Conservation (phyloP, 2,888 invertebrate genomes). For the Diaperis boleti region DNA sequence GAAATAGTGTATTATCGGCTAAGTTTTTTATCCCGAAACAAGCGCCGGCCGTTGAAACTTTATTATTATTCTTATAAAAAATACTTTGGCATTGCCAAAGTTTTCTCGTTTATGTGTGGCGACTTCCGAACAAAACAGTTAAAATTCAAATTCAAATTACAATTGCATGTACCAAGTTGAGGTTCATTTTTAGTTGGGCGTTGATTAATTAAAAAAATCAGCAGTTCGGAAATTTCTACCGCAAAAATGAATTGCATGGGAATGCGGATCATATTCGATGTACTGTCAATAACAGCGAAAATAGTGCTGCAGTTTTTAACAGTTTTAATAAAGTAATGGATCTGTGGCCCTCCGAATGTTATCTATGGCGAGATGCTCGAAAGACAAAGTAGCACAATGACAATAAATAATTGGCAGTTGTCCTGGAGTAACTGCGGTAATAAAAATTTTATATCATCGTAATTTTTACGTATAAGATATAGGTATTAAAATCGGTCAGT, state of each 20-base stretch:
- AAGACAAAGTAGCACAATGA: conserved; percentile 7
- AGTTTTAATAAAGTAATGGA: conserved; percentile 17
- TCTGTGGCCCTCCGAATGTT: background rate
- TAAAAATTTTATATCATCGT: conserved; percentile 10
- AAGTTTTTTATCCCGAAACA: conserved; percentile 16
- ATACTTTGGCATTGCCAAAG: too few species aligned
- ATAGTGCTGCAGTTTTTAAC: background rate
- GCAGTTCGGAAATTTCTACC: too few species aligned
- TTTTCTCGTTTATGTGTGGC: too few species aligned
- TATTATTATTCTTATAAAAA: conserved; percentile 12
- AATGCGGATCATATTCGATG: too few species aligned
- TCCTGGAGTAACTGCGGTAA: background rate
- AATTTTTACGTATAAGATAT: background rate
- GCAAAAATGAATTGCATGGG: too few species aligned
- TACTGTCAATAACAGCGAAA: conserved; percentile 1
- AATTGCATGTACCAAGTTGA: too few species aligned
- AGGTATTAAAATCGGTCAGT: background rate
- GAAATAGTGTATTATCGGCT: conserved; percentile 33
- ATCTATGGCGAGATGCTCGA: background rate
- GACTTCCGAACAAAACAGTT: too few species aligned
- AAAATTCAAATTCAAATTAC: too few species aligned
- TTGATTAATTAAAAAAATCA: too few species aligned
- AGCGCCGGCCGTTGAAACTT: conserved; percentile 18
- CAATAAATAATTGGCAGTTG: conserved; percentile 25
- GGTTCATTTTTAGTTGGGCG: too few species aligned